Evolutionary conservation across 1,140 invertebrate species (phyloP), one percentile per base, ranked within the genome.

Genomic region (Cecropterus lyciades): DNA sequence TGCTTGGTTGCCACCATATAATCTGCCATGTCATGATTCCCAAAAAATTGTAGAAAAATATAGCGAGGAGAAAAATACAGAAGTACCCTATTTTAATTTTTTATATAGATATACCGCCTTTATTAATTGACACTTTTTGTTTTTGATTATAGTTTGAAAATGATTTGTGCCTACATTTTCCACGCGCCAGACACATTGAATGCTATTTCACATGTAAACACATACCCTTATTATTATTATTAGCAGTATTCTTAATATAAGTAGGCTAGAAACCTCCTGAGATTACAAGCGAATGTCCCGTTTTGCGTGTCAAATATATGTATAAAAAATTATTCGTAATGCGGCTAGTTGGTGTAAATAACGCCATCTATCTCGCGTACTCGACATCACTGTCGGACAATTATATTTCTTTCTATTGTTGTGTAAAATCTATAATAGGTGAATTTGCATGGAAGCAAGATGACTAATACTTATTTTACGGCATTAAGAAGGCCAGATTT

Each of bases 201-300:
- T 81, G 87, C 82, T 87, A 81, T n/a, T 82, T 83, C 83, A 84
- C 79, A 82, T 84, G 79, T 86, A 82, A 80, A 82, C 77, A 86
- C 77, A 74, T 83, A 84, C 80, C 80, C 83, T 69, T 78, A 76
- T 82, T 83, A 77, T 82, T 83, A 77, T 78, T 79, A 78, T 84
- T 72, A 89, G 82, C 85, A 89, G 86, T 87, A 91, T 87, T 91
- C 67, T 83, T 87, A 86, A 82, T 79, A 67, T 88, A 91, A 88
- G 83, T 91, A 88, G 88, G 85, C 64, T 89, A 88, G 82, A 82
- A 40, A 77, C 81, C 75, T 81, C 80, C 75, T 82, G 84, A 89
- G 84, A 89, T 89, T 86, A 80, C 66, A 69, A 59, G 74, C 71
- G 72, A 37, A 51, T 40, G 73, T 55, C 64, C 67, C 67, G 65